Evolutionary conservation across 2,113 vertebrate genomes (phyloP).

Genomic region (Dasyprocta punctata): DNA sequence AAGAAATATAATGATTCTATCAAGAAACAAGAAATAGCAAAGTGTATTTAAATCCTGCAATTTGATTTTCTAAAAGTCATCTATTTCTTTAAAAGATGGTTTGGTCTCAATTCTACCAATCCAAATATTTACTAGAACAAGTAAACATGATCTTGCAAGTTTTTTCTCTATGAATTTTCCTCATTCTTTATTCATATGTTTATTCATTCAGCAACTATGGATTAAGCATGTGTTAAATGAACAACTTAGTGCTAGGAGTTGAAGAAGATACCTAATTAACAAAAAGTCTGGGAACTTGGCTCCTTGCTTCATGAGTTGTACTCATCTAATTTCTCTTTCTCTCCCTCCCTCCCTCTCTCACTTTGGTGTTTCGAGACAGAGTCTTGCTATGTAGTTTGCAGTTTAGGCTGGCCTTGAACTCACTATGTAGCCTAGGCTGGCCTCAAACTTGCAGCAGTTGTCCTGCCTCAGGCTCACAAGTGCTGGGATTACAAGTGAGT

Average conservation of each 20-base stretch:
- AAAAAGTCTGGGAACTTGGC: neutral
- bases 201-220: conserved; percentile 8
- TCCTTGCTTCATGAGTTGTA: neutral
- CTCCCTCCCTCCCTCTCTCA: neutral
- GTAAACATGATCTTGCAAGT: conserved; percentile 10
- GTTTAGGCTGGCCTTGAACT: neutral
- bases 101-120: conserved; percentile 44
- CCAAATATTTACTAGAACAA: conserved; percentile 53
- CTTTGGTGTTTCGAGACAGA: neutral
- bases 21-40: conserved; percentile 4
- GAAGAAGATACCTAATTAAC: neutral
- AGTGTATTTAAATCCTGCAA: neutral
- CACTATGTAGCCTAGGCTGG: neutral
- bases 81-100: neutral
- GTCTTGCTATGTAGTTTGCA: neutral
- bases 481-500: neutral
- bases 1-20: neutral
- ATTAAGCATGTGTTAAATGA: neutral
- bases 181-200: conserved; percentile 44
- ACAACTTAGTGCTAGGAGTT: neutral
- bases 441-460: neutral
- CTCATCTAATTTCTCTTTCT: neutral
- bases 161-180: neutral
- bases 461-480: neutral
- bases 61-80: neutral